phyloP scores from a whole-genome alignment of 2,113 vertebrate genomes.

The Callionymus lyra region DNA sequence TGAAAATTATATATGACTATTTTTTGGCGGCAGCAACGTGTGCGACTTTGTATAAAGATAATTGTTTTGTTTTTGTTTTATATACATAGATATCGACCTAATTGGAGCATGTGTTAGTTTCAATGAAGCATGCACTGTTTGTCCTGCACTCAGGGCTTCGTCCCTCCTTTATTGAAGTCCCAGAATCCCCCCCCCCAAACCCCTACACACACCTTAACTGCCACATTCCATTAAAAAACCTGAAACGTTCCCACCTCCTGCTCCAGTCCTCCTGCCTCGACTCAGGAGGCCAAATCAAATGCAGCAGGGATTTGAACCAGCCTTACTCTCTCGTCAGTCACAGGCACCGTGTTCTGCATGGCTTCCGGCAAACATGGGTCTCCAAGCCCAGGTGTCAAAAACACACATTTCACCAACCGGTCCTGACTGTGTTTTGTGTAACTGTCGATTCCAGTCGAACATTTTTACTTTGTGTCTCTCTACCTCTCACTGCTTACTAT shows the following conservation, averaged over 20 bases:
- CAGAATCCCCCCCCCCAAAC: not conserved
- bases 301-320: slow-evolving; percentile 48
- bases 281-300: slow-evolving; percentile 28
- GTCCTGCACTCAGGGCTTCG: slow-evolving; percentile 57
- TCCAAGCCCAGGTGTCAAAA: slow-evolving; percentile 51
- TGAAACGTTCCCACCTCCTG: slow-evolving; percentile 34
- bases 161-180: slow-evolving; percentile 13
- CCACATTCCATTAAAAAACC: slow-evolving; percentile 22
- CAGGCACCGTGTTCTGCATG: slow-evolving; percentile 14
- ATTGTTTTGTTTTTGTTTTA: not conserved
- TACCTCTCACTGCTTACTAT: slow-evolving; percentile 52
- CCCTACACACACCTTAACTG: slow-evolving; percentile 15
- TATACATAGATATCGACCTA: slow-evolving; percentile 3
- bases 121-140: slow-evolving; percentile 49
- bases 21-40: slow-evolving; percentile 24
- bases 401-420: slow-evolving; percentile 36
- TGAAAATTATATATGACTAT: slow-evolving; percentile 38
- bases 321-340: slow-evolving; percentile 48
- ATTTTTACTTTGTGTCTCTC: slow-evolving; percentile 37
- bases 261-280: slow-evolving; percentile 32
- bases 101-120: slow-evolving; percentile 53
- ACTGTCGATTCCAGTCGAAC: not conserved
- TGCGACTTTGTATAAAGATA: slow-evolving; percentile 42
- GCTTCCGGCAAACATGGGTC: slow-evolving; percentile 38
- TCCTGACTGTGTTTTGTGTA: slow-evolving; percentile 25